Evolutionary conservation across 1,140 invertebrate genomes (phyloP), one percentile per base, ranked within the genome.

Genomic region (Grapholita molesta): DNA sequence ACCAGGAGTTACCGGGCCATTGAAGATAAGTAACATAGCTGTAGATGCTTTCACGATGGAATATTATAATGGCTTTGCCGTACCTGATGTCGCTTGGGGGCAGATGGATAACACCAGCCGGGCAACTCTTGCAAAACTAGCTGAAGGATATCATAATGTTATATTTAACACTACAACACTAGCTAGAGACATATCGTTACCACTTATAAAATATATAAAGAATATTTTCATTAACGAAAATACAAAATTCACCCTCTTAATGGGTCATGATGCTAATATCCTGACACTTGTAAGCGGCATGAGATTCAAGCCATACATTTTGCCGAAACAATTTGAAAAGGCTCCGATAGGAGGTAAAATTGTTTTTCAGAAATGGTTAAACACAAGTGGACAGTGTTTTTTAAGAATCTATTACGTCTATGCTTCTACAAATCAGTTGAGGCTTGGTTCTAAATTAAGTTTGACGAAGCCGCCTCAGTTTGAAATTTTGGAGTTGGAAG

Each of bases 31-130:
- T 3, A 91, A 89, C 70, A 64, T 72, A 0, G 72, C 84, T 25
- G 75, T 89, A 6, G 89, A 91, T 68, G 69, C 78, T 0, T 91
- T 89, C 71, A 52, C 86, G n/a, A 91, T 91, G 89, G 79, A 82
- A 33, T 88, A 80, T 52, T 91, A 89, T 33, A 82, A 88, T 71
- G 87, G 86, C 0, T 74, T 73, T 52, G 70, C 77, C 0, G 25
- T 77, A 33, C 72, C 82, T 67, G 70, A 83, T 3, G 79, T 89
- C 11, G 88, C 83, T 4, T 88, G 87, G 86, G 85, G 84, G 8
- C 71, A 82, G 70, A 75, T 91, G 9, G 72, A 64, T 30, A 71
- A 70, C 9, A 25, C 79, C 3, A 67, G 84, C 25, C 88, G 85
- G 84, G 67, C 81, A 61, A 65, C 72, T 11, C 55, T 89, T 21